Percentiles rank a stretch among this genome's conserved stretches.
Evolutionary conservation across 2,888 invertebrate species (phyloP).

Genomic region (Corbicula japonica): DNA sequence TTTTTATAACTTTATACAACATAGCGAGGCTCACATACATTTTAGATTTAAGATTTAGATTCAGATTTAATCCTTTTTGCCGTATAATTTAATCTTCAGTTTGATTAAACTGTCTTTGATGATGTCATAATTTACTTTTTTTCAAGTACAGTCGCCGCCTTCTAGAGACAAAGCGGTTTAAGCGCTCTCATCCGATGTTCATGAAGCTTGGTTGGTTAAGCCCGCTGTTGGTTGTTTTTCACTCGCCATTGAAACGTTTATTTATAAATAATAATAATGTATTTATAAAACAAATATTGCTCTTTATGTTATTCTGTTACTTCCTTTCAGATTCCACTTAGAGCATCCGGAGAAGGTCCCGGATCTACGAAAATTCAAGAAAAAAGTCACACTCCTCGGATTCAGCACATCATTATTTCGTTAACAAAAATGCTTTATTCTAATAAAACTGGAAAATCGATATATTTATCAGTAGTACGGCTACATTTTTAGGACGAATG

Average conservation of each 20-base stretch:
- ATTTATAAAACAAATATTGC: too few species aligned
- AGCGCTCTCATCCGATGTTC: neutral
- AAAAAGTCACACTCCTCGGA: constrained; percentile 54
- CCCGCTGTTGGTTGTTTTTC: neutral
- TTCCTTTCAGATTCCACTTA: constrained; percentile 51
- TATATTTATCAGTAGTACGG: too few species aligned
- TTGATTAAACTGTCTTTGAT: too few species aligned
- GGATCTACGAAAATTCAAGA: constrained; percentile 54
- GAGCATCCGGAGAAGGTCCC: constrained; percentile 55
- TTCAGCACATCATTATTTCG: constrained; percentile 61
- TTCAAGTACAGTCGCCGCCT: neutral
- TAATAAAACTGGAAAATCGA: too few species aligned
- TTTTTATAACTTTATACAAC: too few species aligned
- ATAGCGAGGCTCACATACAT: too few species aligned
- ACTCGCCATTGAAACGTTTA: neutral
- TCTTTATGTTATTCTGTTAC: neutral
- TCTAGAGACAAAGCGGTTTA: neutral
- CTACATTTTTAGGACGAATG: too few species aligned
- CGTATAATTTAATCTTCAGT: too few species aligned
- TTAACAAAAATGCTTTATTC: constrained; percentile 13
- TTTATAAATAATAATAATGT: neutral
- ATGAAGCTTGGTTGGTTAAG: neutral
- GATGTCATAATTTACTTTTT: too few species aligned
- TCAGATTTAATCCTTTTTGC: too few species aligned
- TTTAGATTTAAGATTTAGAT: too few species aligned